Evolutionary conservation across 2,113 vertebrate species (phyloP).

Genomic region (Arvicanthis niloticus): DNA sequence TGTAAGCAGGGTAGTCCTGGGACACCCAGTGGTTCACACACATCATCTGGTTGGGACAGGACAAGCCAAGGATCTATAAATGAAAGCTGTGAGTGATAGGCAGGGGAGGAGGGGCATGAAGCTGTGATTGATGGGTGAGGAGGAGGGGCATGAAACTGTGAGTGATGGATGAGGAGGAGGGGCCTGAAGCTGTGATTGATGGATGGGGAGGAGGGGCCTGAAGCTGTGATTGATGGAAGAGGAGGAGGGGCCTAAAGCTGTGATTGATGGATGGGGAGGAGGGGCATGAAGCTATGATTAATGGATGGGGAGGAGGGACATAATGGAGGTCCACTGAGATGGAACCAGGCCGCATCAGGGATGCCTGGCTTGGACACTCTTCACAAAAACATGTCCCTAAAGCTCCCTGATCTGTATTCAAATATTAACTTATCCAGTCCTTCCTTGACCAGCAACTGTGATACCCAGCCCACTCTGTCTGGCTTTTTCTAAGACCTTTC

Average conservation of each 20-base stretch:
- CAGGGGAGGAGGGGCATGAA: too few relatives aligned
- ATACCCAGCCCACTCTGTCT: fast-evolving
- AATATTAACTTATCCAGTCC: fast-evolving
- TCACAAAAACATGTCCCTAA: not conserved
- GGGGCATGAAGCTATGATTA: not conserved
- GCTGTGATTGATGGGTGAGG: too few relatives aligned
- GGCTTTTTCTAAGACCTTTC: not conserved
- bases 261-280: too few relatives aligned
- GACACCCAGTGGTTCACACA: fast-evolving
- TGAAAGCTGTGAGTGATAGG: not conserved
- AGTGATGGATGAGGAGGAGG: too few relatives aligned
- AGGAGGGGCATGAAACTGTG: too few relatives aligned
- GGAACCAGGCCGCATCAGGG: fast-evolving
- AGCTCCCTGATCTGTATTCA: not conserved
- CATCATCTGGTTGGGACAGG: fast-evolving
- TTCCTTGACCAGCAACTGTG: too few relatives aligned
- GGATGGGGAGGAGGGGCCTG: too few relatives aligned
- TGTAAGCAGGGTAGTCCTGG: too few relatives aligned
- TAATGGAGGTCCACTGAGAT: too few relatives aligned
- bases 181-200: too few relatives aligned
- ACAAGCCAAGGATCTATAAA: fast-evolving
- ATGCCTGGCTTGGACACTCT: fast-evolving
- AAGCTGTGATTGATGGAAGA: too few relatives aligned
- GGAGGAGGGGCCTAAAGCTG: too few relatives aligned
- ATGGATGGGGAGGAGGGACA: not conserved